Conservation (phyloP, 2,797 vertebrate genomes). For the Gymnothorax javanicus region DNA sequence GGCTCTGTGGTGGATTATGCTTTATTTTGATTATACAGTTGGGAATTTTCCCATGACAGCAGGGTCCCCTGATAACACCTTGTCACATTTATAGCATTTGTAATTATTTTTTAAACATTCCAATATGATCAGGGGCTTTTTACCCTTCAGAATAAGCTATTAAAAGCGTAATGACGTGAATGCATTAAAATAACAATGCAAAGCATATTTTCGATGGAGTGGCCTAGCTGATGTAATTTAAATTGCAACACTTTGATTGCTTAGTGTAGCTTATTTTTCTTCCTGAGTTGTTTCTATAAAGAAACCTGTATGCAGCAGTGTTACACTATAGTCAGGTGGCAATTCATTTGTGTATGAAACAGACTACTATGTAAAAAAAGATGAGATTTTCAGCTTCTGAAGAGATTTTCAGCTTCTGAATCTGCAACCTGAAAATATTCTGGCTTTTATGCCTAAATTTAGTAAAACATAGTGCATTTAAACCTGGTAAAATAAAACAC, state of each 20-base stretch:
- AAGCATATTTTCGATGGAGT: not conserved
- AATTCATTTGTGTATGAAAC: not conserved
- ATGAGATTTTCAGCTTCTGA: not conserved
- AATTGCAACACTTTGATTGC: not conserved
- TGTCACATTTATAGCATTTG: not conserved
- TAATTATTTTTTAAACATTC: conserved; percentile 8
- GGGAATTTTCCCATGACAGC: conserved; percentile 39
- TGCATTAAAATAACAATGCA: not conserved
- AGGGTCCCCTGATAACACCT: conserved; percentile 17
- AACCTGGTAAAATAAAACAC: not conserved
- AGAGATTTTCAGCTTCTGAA: not conserved
- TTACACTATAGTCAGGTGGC: not conserved
- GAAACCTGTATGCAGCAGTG: not conserved
- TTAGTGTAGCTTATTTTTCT: not conserved
- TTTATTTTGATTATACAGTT: conserved; percentile 40
- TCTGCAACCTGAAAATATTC: not conserved
- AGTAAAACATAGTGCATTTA: not conserved
- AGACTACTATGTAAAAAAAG: not conserved
- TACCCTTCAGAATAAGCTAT: not conserved
- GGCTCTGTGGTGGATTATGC: conserved; percentile 36
- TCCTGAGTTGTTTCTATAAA: not conserved
- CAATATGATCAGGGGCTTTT: conserved; percentile 14
- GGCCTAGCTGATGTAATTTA: not conserved
- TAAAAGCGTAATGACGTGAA: not conserved
- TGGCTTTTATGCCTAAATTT: not conserved